Evolutionary conservation across 2,113 vertebrate genomes (phyloP), one percentile per base, ranked within the genome.

Genomic region (Aphyosemion australe): DNA sequence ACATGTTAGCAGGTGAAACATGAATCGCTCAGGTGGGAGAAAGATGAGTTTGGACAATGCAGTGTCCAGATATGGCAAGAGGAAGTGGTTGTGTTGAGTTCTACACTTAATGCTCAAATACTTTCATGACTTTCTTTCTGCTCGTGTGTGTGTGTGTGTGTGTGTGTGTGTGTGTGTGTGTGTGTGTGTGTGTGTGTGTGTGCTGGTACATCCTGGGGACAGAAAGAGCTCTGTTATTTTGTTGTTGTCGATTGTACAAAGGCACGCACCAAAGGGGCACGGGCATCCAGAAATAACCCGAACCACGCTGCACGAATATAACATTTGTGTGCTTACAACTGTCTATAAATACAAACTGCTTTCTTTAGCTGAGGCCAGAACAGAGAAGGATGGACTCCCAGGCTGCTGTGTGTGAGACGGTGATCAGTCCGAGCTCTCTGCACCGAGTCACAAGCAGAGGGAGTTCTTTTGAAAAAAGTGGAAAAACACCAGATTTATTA

Each of bases 261-360:
- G 64, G 61, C 89, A 82, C 47, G 61, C 73, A 79, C 72, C 52
- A 58, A 69, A 70, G 47, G 61, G 62, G 73, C 65, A 83, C 62
- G 54, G 57, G 62, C 56, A 8, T 78, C 83, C 78, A 65, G 74
- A 86, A 86, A 90, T 88, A 86, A 32, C 50, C 63, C 0, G 47
- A 76, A 74, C 82, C 66, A 71, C 66, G 67, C 69, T 72, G 78
- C 64, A 79, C 82, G 80, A 89, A 87, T 83, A 88, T 86, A 88
- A 77, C 72, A 42, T 32, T 70, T 19, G 8, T 79, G 73, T 90
- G 86, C 87, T 87, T 85, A 84, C 85, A 83, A 61, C 66, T 69
- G 61, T 68, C 78, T 89, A 80, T 84, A 90, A 84, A 89, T 88
- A 87, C 42, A 74, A 87, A 75, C 60, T 16, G 31, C 76, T 85